These are phyloP conservation scores for Crenuchus spilurus DNA, from an alignment of 2,797 vertebrate genomes.

Conservation along the genomic window DNA sequence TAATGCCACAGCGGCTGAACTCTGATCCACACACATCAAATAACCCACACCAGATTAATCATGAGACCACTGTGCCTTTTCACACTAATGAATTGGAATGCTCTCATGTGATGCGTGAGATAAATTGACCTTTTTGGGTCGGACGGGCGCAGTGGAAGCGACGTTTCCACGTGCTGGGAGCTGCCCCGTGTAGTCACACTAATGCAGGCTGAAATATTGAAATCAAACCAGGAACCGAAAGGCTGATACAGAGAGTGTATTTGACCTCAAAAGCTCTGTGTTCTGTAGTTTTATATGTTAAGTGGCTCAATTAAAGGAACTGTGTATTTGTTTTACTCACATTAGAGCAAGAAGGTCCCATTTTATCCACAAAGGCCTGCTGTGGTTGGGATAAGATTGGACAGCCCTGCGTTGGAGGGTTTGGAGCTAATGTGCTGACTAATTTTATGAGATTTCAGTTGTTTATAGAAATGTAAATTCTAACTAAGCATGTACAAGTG, in stretches of 20 bases:
- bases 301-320: not conserved
- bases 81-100: slow-evolving; percentile 68
- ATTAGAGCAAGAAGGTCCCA: no score
- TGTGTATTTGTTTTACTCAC: not conserved
- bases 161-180: slow-evolving; percentile 47
- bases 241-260: not conserved
- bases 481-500: no score
- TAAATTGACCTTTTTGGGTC: slow-evolving; percentile 70
- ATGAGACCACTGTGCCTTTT: slow-evolving; percentile 61
- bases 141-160: slow-evolving; percentile 50
- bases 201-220: slow-evolving; percentile 47
- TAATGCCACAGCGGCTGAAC: slow-evolving; percentile 46
- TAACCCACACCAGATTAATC: slow-evolving; percentile 54
- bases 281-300: not conserved
- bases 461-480: no score
- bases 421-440: no score
- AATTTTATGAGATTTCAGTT: no score
- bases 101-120: slow-evolving; percentile 67
- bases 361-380: no score
- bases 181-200: slow-evolving; percentile 56
- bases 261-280: slow-evolving; percentile 1
- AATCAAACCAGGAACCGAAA: slow-evolving; percentile 5
- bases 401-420: no score
- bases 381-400: no score
- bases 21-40: slow-evolving; percentile 37